Conservation (phyloP, 2,888 invertebrate genomes). For the Metellina segmentata region DNA sequence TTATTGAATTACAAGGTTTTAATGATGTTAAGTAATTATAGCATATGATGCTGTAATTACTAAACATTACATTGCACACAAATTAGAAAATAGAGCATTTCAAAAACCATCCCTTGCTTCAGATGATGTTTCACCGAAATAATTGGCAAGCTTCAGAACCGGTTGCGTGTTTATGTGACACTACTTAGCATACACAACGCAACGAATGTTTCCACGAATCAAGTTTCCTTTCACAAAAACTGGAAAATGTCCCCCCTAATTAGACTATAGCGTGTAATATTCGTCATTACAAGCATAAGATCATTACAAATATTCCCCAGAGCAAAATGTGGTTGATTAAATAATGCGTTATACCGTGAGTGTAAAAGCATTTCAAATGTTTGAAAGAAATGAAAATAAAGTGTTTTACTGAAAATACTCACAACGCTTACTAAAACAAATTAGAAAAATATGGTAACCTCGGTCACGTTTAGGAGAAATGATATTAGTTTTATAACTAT, state of each 20-base stretch:
- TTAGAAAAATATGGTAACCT: too few relatives aligned
- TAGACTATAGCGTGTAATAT: background rate
- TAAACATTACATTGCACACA: too few relatives aligned
- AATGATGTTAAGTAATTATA: too few relatives aligned
- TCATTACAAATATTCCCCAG: background rate
- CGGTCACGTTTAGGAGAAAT: too few relatives aligned
- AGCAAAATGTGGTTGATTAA: background rate
- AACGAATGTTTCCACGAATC: background rate
- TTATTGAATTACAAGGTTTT: too few relatives aligned
- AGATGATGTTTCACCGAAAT: too few relatives aligned
- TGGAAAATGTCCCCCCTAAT: background rate
- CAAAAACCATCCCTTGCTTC: too few relatives aligned
- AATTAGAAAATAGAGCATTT: too few relatives aligned
- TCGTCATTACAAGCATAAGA: background rate
- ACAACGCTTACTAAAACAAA: background rate
- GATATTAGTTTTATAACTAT: too few relatives aligned
- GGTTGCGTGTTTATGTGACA: background rate
- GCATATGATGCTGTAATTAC: too few relatives aligned
- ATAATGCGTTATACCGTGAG: background rate
- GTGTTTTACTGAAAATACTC: background rate
- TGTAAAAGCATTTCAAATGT: background rate
- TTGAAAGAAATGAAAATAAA: background rate
- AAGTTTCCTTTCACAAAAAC: background rate
- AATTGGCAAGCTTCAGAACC: background rate
- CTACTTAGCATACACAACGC: background rate